Conservation (phyloP, 2,797 vertebrate species). For the Muraenolepis orangiensis region DNA sequence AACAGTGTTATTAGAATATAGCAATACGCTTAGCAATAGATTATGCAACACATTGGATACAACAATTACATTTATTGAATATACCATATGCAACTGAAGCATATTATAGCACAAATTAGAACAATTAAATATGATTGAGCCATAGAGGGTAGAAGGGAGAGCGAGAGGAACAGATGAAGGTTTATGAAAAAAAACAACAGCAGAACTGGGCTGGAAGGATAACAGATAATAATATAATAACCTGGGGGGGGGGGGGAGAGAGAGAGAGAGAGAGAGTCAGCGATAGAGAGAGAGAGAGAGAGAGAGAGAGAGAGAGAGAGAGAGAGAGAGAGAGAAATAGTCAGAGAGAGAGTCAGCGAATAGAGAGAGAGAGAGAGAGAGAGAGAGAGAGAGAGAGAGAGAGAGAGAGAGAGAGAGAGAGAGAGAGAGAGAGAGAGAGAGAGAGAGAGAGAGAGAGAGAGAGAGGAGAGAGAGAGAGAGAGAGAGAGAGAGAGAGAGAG, state of each 20-base stretch:
- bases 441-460: conserved; percentile 34
- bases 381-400: conserved; percentile 35
- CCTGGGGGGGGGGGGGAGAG: background rate
- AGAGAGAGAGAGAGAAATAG: conserved; percentile 17
- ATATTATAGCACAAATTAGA: conserved; percentile 1
- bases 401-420: conserved; percentile 9
- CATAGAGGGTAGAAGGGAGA: conserved; percentile 5
- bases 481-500: conserved; percentile 28
- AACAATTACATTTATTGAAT: background rate
- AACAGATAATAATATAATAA: background rate
- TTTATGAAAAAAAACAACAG: background rate
- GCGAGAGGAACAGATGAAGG: conserved; percentile 19
- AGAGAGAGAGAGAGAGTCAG: conserved; percentile 33
- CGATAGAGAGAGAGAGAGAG: conserved; percentile 39
- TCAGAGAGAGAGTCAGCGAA: conserved; percentile 35
- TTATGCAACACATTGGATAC: background rate
- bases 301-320: conserved; percentile 39
- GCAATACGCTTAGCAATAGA: background rate
- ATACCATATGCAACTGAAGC: background rate
- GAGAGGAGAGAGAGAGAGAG: conserved; percentile 48
- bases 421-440: conserved; percentile 10
- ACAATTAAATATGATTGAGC: background rate
- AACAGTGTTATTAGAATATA: conserved; percentile 13
- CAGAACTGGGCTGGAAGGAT: background rate
- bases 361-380: conserved; percentile 44